Evolutionary conservation across 2,113 vertebrate genomes (phyloP).

Genomic region (Lethenteron reissneri): DNA sequence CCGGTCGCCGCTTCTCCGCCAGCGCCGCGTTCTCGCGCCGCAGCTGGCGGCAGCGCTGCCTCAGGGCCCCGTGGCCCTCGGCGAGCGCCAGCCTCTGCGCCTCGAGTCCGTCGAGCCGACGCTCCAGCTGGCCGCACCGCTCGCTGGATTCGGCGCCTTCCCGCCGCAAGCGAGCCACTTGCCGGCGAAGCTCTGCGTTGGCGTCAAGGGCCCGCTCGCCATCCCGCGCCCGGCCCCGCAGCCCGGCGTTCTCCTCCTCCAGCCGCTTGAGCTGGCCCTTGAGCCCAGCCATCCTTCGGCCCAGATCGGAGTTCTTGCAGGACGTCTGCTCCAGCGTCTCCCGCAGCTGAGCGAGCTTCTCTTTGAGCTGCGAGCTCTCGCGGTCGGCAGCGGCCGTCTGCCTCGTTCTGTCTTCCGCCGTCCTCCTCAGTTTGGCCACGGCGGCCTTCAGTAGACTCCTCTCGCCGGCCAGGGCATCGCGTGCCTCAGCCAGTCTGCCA

Average conservation of each 20-base stretch:
- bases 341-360: conserved; percentile 22
- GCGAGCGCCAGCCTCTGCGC: conserved; percentile 11
- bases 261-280: conserved; percentile 16
- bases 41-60: conserved; percentile 13
- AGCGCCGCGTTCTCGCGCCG: too few species aligned
- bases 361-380: conserved; percentile 22
- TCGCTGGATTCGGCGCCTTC: conserved; percentile 19
- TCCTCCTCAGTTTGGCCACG: conserved; percentile 24
- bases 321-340: conserved; percentile 25
- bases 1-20: too few species aligned
- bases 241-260: conserved; percentile 23
- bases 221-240: conserved; percentile 25
- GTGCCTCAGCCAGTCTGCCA: conserved; percentile 31
- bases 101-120: conserved; percentile 18
- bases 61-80: conserved; percentile 20
- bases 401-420: conserved; percentile 21
- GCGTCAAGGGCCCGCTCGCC: too few species aligned
- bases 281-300: conserved; percentile 21
- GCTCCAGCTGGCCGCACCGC: conserved; percentile 29
- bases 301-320: conserved; percentile 24
- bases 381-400: conserved; percentile 20
- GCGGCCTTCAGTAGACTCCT: conserved; percentile 30
- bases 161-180: too few species aligned
- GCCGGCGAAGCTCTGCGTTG: too few species aligned
- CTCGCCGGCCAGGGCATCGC: conserved; percentile 28